Percentiles rank a stretch among this genome's conserved stretches.
Conservation (phyloP, 2,888 invertebrate species). For the Corythucha ciliata region DNA sequence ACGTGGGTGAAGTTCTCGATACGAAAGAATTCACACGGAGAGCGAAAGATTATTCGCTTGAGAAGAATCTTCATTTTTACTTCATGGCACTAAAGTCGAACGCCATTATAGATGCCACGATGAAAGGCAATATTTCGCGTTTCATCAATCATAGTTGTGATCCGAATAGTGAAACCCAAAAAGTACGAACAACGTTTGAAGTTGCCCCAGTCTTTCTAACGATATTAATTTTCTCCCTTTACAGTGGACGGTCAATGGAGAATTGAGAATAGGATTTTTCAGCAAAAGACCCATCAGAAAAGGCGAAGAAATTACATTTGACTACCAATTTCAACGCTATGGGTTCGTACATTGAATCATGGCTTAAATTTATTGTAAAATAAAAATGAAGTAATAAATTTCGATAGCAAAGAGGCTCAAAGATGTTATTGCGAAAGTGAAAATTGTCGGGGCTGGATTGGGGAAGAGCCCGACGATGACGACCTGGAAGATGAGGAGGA, state of each 20-base stretch:
- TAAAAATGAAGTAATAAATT: background rate
- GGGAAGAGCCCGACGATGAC: conserved; percentile 70
- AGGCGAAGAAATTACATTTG: conserved; percentile 96
- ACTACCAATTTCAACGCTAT: conserved; percentile 95
- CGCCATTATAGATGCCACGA: conserved; percentile 91
- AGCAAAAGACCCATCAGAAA: conserved; percentile 68
- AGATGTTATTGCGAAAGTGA: conserved; percentile 85
- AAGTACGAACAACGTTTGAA: conserved; percentile 44
- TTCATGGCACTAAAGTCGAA: conserved; percentile 94
- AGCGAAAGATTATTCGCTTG: conserved; percentile 78
- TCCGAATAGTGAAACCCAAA: conserved; percentile 97
- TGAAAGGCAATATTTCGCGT: conserved; percentile 88
- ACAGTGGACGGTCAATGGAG: conserved; percentile 82
- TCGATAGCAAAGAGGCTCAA: conserved; percentile 79
- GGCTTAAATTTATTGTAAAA: conserved; percentile 6
- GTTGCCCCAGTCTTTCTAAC: conserved; percentile 1
- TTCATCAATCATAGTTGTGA: conserved; percentile 99
- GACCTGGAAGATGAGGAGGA: conserved; percentile 50
- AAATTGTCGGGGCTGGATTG: conserved; percentile 92
- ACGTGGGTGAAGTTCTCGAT: conserved; percentile 94
- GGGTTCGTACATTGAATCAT: conserved; percentile 52
- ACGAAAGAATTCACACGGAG: conserved; percentile 80
- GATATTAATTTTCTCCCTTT: conserved; percentile 31
- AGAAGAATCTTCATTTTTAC: conserved; percentile 87
- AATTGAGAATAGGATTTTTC: conserved; percentile 93